A percentile compares a stretch with the other conserved stretches of the same genome.
Evolutionary conservation across 1,140 invertebrate species (phyloP).

Genomic region (Dendrolimus punctatus): DNA sequence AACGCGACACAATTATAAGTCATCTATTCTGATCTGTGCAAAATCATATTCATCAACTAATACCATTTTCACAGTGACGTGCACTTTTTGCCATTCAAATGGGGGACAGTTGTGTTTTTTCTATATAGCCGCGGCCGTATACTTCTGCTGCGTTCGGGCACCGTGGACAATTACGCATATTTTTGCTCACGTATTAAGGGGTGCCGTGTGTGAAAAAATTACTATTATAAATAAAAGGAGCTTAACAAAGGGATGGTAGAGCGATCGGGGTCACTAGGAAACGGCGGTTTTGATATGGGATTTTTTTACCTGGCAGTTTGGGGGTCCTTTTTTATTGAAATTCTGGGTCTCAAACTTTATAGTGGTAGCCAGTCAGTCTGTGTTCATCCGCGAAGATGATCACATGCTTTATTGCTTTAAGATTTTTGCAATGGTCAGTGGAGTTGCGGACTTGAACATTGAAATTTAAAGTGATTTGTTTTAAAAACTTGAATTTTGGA

Average conservation of each 20-base stretch:
- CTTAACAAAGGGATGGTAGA: constrained; percentile 64
- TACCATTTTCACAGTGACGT: constrained; percentile 63
- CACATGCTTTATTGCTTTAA: constrained; percentile 58
- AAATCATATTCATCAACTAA: constrained; percentile 66
- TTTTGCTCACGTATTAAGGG: constrained; percentile 65
- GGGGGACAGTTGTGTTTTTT: constrained; percentile 63
- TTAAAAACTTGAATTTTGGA: constrained; percentile 18
- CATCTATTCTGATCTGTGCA: constrained; percentile 58
- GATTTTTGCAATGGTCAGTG: constrained; percentile 46
- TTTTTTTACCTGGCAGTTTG: constrained; percentile 62
- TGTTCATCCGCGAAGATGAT: constrained; percentile 68
- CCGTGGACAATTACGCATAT: constrained; percentile 60
- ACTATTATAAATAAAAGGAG: constrained; percentile 69
- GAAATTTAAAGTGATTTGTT: constrained; percentile 15
- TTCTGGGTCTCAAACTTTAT: constrained; percentile 45
- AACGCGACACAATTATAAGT: constrained; percentile 66
- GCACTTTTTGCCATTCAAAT: constrained; percentile 71
- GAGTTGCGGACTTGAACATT: constrained; percentile 27
- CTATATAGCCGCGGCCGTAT: constrained; percentile 36
- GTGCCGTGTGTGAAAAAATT: constrained; percentile 68
- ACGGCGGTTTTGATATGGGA: constrained; percentile 68
- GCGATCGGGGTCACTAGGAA: constrained; percentile 69
- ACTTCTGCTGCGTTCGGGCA: constrained; percentile 12
- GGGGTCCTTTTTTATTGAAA: constrained; percentile 59
- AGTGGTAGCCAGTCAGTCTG: constrained; percentile 64